Evolutionary conservation across 2,797 vertebrate species (phyloP).

Genomic region (Toxotes lorentzi): DNA sequence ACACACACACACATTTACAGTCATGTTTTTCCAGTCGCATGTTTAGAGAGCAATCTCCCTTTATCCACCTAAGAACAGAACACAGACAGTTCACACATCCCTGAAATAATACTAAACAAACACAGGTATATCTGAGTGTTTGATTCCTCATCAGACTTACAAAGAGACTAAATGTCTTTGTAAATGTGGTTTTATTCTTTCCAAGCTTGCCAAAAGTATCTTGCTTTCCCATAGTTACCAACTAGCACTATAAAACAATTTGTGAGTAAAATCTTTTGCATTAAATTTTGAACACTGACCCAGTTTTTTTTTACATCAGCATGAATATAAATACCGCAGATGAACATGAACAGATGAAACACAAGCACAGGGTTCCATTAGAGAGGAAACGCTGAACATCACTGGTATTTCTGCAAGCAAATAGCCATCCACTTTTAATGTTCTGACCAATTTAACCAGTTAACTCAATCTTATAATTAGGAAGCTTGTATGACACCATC

Average conservation of each 20-base stretch:
- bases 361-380: constrained; percentile 30
- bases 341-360: constrained; percentile 38
- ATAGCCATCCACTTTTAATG: constrained; percentile 22
- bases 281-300: constrained; percentile 81
- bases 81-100: constrained; percentile 6
- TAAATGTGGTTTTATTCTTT: constrained; percentile 17
- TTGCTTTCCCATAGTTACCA: constrained; percentile 18
- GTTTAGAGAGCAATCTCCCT: constrained; percentile 44
- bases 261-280: constrained; percentile 61
- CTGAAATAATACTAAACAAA: constrained; percentile 39
- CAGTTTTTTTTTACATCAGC: constrained; percentile 62
- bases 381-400: constrained; percentile 21
- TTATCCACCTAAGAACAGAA: constrained; percentile 40
- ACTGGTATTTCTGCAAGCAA: constrained; percentile 42
- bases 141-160: constrained; percentile 13
- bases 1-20: constrained; percentile 62
- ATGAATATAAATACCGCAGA: constrained; percentile 56
- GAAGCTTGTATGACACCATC: constrained; percentile 5
- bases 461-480: constrained; percentile 27
- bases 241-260: constrained; percentile 43
- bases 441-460: constrained; percentile 31
- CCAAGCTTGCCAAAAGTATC: constrained; percentile 3
- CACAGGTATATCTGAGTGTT: constrained; percentile 7
- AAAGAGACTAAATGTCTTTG: no score
- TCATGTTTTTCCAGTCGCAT: constrained; percentile 47